phyloP scores from a whole-genome alignment of 2,797 vertebrate species.

The Tinamus major region DNA sequence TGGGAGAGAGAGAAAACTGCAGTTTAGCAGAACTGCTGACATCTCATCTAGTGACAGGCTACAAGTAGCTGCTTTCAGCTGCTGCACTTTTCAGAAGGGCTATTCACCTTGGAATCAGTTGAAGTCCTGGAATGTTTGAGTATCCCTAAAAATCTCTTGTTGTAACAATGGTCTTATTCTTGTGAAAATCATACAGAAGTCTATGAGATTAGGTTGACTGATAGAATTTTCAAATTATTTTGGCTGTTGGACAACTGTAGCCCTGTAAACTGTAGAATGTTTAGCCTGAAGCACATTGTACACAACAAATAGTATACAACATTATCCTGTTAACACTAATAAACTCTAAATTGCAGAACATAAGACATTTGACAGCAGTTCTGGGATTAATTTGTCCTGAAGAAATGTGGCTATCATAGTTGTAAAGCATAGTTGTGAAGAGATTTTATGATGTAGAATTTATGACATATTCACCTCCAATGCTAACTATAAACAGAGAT shows the following conservation, averaged over 20 bases:
- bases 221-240: not conserved
- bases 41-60: not conserved
- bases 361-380: conserved; percentile 59
- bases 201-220: not conserved
- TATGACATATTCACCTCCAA: conserved; percentile 32
- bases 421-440: not conserved
- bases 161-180: not conserved
- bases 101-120: not conserved
- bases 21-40: not conserved
- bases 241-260: not conserved
- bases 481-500: conserved; percentile 45
- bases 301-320: not conserved
- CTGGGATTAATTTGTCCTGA: conserved; percentile 56
- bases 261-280: not conserved
- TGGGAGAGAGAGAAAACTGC: not conserved
- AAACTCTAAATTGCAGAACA: conserved; percentile 46
- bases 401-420: conserved; percentile 28
- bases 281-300: conserved; percentile 31
- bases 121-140: not conserved
- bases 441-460: conserved; percentile 62
- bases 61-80: not conserved
- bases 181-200: not conserved
- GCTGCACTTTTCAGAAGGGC: not conserved
- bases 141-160: not conserved
- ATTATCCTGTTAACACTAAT: conserved; percentile 54